Evolutionary conservation across 1,140 invertebrate genomes (phyloP).

Genomic region (Amphibalanus amphitrite): DNA sequence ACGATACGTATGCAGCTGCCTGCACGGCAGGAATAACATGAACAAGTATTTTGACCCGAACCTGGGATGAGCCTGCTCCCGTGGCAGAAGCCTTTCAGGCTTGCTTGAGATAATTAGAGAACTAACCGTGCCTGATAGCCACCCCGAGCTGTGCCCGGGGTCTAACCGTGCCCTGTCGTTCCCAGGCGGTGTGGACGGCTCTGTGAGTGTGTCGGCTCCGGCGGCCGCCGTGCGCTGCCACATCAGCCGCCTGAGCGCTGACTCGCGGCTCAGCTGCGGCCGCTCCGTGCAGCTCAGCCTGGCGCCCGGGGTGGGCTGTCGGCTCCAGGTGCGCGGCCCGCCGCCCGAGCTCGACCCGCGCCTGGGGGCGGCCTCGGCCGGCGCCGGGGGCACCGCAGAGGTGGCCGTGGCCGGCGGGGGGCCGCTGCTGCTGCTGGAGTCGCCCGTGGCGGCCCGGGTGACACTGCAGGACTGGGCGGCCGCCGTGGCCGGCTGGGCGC

Average conservation of each 20-base stretch:
- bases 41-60: too few relatives aligned
- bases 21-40: too few relatives aligned
- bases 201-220: neutral
- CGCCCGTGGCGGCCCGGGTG: neutral
- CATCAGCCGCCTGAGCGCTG: neutral
- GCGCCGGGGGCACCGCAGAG: too few relatives aligned
- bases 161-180: too few relatives aligned
- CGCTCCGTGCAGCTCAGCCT: neutral
- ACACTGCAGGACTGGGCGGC: neutral
- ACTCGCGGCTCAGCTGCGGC: neutral
- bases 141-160: too few relatives aligned
- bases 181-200: neutral
- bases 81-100: too few relatives aligned
- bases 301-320: neutral
- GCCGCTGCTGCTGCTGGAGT: neutral
- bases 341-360: neutral
- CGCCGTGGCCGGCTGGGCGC: neutral
- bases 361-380: neutral
- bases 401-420: neutral
- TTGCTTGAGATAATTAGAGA: too few relatives aligned
- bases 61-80: too few relatives aligned
- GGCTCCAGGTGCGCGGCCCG: neutral
- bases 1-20: too few relatives aligned
- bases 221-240: neutral
- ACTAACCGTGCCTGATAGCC: too few relatives aligned